Base-by-base conservation (phyloP, 1,140 invertebrate genomes). In the Chionoecetes opilio region DNA sequence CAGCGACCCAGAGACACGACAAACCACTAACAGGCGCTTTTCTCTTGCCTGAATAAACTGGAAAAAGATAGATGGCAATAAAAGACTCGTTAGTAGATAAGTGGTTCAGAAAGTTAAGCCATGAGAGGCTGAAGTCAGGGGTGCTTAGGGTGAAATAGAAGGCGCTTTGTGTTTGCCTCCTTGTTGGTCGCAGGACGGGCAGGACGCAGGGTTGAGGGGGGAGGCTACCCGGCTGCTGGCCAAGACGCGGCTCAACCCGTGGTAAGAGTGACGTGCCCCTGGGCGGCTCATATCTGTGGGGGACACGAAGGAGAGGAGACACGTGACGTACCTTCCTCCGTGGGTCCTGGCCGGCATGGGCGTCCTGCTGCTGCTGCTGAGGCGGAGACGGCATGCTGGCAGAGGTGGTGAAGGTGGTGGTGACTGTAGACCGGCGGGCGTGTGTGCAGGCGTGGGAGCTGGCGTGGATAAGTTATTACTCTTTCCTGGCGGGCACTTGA, bases 401-500 rank as follows among this genome's bases (percentile, higher is more conserved):
- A 26, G 63, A n/a, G 63, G 63, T 75, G 1, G 2, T 75, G 63
- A 8, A n/a, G 63, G 63, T 75, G 63, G 63, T 75, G 63, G 63
- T 21, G 63, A n/a, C n/a, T 26, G 63, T 75, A n/a, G 63, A 26
- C 6, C 21, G 63, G 63, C 21, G 8, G 63, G 63, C 63, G 63
- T 75, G 63, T 17, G 63, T 75, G 63, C 63, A 26, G 63, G 63
- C 63, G 63, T 75, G 63, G n/a, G 63, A n/a, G 63, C 63, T 11
- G 63, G 63, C 63, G 63, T 53, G 21, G 63, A n/a, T 75, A n/a
- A 75, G 63, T 75, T 75, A 75, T 75, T 75, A 75, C 63, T n/a
- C 63, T 75, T 75, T n/a, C 63, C 63, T 75, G 63, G 63, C 63
- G 63, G n/a, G 63, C 63, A 75, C 63, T 75, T 75, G 63, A 75